These are phyloP conservation scores for Sylvia atricapilla DNA, from an alignment of 2,113 vertebrate species.

Conservation along the genomic window DNA sequence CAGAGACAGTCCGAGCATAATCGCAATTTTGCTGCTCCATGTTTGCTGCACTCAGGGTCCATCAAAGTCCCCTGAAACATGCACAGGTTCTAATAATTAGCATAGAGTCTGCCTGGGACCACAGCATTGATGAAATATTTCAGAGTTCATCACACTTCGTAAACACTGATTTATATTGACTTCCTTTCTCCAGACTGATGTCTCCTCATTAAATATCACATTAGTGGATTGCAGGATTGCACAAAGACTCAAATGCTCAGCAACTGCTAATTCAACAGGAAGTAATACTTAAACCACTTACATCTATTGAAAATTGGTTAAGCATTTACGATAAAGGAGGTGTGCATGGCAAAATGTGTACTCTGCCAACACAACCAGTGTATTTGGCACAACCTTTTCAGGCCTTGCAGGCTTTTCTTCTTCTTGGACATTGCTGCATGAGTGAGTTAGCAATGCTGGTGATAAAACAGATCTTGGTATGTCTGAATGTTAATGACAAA, in stretches of 20 bases:
- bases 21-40: slow-evolving; percentile 79
- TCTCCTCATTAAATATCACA: slow-evolving; percentile 97
- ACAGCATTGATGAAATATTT: slow-evolving; percentile 90
- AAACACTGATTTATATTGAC: slow-evolving; percentile 99
- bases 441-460: not conserved
- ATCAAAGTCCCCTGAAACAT: slow-evolving; percentile 74
- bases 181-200: slow-evolving; percentile 94
- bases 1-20: slow-evolving; percentile 77
- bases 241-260: slow-evolving; percentile 77
- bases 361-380: slow-evolving; percentile 3
- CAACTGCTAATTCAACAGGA: slow-evolving; percentile 82
- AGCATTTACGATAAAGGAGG: slow-evolving; percentile 42
- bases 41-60: slow-evolving; percentile 71
- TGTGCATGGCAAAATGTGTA: not conserved
- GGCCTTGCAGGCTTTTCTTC: not conserved
- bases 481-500: not conserved
- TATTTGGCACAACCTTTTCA: not conserved
- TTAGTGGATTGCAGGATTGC: slow-evolving; percentile 85
- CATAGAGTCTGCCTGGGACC: slow-evolving; percentile 82
- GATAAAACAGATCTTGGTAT: not conserved
- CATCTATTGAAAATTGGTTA: slow-evolving; percentile 62
- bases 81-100: slow-evolving; percentile 82
- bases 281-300: slow-evolving; percentile 72
- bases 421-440: not conserved
- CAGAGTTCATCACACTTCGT: slow-evolving; percentile 96